A percentile compares a stretch with the other conserved stretches of the same genome.
Evolutionary conservation across 2,113 vertebrate species (phyloP).

Genomic region (Gavialis gangeticus): DNA sequence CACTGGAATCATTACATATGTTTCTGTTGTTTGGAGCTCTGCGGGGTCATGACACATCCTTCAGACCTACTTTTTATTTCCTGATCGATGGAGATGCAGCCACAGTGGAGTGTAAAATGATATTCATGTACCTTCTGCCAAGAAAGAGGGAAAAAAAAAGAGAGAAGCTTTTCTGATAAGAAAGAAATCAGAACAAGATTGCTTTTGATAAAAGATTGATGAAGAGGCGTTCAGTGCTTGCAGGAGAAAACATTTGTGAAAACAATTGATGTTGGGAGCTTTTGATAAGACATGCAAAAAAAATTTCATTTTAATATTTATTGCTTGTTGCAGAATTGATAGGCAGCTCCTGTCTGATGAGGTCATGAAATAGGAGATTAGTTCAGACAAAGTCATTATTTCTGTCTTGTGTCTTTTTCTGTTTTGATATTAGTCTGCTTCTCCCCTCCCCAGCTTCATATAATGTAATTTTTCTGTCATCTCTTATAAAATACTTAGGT

Average conservation of each 20-base stretch:
- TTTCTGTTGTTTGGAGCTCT: conserved; percentile 44
- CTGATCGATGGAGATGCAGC: conserved; percentile 64
- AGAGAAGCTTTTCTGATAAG: conserved; percentile 57
- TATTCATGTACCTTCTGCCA: conserved; percentile 66
- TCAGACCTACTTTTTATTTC: conserved; percentile 65
- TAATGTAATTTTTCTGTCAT: conserved; percentile 77
- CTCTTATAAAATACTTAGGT: conserved; percentile 65
- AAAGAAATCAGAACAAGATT: conserved; percentile 76
- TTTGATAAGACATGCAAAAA: conserved; percentile 76
- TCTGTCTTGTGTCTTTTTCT: conserved; percentile 57
- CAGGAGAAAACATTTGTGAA: conserved; percentile 71
- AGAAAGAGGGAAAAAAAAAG: conserved; percentile 34
- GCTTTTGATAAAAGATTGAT: conserved; percentile 81
- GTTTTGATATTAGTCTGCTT: conserved; percentile 69
- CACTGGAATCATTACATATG: background rate
- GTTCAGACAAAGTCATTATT: conserved; percentile 77
- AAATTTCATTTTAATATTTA: conserved; percentile 80
- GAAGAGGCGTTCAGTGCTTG: conserved; percentile 69
- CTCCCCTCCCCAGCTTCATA: conserved; percentile 32
- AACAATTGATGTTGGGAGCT: conserved; percentile 76
- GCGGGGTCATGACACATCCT: conserved; percentile 47
- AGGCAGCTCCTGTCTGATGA: conserved; percentile 63
- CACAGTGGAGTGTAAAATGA: conserved; percentile 71
- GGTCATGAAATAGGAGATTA: conserved; percentile 72
- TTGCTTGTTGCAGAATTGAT: conserved; percentile 68